A percentile compares a stretch with the other conserved stretches of the same genome.
These are phyloP conservation scores for Drosophila tani DNA, from an alignment of 1,140 invertebrate species.

Conservation along the genomic window DNA sequence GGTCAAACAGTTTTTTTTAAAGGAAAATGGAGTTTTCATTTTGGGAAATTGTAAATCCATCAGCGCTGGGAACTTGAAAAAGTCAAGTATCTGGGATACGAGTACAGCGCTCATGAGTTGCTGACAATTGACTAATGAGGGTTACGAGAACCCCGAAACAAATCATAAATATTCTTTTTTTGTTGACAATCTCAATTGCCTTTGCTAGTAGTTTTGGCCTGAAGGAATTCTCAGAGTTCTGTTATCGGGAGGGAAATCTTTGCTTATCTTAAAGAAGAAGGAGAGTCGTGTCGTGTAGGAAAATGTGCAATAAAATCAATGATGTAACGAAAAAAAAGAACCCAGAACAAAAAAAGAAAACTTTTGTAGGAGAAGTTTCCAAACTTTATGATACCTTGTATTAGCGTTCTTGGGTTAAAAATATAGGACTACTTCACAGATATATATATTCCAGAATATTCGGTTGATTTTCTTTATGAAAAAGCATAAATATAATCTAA, in stretches of 20 bases:
- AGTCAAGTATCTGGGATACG: constrained; percentile 43
- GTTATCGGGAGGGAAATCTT: constrained; percentile 29
- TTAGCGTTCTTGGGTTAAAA: neutral
- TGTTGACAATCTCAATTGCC: constrained; percentile 50
- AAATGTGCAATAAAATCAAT: constrained; percentile 40
- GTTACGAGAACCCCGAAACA: constrained; percentile 41
- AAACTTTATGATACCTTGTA: neutral
- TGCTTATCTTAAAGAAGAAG: constrained; percentile 33
- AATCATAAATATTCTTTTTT: constrained; percentile 47
- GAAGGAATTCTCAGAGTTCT: constrained; percentile 12
- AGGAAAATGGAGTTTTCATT: constrained; percentile 58
- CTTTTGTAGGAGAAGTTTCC: neutral
- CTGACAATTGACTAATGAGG: constrained; percentile 76
- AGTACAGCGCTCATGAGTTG: constrained; percentile 5
- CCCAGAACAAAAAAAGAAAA: neutral
- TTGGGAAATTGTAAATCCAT: constrained; percentile 65
- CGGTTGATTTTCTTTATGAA: too few relatives aligned
- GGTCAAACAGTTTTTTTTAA: constrained; percentile 60
- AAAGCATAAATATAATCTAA: too few relatives aligned
- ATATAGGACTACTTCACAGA: neutral
- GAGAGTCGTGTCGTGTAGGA: neutral
- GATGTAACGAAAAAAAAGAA: constrained; percentile 2
- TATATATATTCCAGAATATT: neutral
- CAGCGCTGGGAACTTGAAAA: constrained; percentile 38
- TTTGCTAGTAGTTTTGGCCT: constrained; percentile 11